Conservation (phyloP, 2,797 vertebrate genomes). For the Toxotes lorentzi region DNA sequence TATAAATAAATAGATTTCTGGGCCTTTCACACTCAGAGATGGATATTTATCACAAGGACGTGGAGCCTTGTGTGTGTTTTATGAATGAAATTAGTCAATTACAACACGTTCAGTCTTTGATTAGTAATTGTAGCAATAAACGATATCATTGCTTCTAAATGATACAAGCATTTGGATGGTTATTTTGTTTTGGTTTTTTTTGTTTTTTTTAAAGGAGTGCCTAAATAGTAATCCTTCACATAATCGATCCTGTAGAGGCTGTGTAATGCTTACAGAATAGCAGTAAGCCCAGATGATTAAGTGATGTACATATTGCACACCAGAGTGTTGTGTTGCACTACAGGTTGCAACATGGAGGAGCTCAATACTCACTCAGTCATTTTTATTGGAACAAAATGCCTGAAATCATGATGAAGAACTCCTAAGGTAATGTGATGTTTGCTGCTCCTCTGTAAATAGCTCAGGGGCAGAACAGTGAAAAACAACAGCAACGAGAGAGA, state of each 20-base stretch:
- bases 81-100: constrained; percentile 53
- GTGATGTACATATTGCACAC: constrained; percentile 2
- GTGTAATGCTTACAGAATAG: constrained; percentile 32
- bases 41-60: constrained; percentile 23
- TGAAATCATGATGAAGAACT: constrained; percentile 21
- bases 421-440: constrained; percentile 6
- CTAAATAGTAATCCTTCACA: constrained; percentile 12
- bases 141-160: constrained; percentile 17
- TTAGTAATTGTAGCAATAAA: constrained; percentile 28
- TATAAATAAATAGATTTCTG: constrained; percentile 39
- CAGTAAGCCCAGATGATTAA: constrained; percentile 26
- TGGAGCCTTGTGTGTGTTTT: not conserved
- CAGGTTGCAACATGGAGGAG: constrained; percentile 29
- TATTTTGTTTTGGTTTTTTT: too few relatives aligned
- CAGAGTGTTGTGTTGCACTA: constrained; percentile 13
- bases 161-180: not conserved
- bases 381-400: constrained; percentile 16
- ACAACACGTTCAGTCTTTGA: constrained; percentile 3
- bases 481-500: constrained; percentile 21
- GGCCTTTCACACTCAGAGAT: constrained; percentile 20
- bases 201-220: not conserved
- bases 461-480: constrained; percentile 22
- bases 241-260: constrained; percentile 1
- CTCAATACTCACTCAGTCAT: constrained; percentile 17
- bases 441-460: constrained; percentile 28